phyloP scores from a whole-genome alignment of 2,888 invertebrate species.

The Platycheirus rosarum region DNA sequence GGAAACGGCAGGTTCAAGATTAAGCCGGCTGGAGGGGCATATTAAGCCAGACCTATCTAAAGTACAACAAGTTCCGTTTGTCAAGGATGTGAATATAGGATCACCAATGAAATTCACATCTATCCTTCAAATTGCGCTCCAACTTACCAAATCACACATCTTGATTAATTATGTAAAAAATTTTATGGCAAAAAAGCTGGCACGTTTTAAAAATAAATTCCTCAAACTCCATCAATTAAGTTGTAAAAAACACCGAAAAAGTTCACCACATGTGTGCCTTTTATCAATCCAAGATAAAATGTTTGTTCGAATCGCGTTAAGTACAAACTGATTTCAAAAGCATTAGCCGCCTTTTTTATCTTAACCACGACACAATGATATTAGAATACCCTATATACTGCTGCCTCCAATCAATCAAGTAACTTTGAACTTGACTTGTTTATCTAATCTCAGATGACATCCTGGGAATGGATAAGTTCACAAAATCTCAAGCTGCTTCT shows the following conservation, averaged over 20 bases:
- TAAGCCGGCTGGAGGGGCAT: no score
- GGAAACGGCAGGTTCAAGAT: no score
- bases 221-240: no score
- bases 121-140: no score
- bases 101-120: no score
- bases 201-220: background rate
- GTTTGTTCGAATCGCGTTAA: background rate
- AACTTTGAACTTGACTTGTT: slow-evolving; percentile 28
- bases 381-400: background rate
- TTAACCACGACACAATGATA: background rate
- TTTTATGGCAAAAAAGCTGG: background rate
- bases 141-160: no score
- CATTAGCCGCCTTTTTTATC: background rate
- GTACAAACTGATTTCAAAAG: slow-evolving; percentile 1
- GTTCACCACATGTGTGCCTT: background rate
- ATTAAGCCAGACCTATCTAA: no score
- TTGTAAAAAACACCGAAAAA: no score
- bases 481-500: background rate
- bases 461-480: background rate
- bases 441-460: background rate
- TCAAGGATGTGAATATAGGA: no score
- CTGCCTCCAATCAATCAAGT: slow-evolving; percentile 1
- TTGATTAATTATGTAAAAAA: no score
- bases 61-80: no score
- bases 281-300: background rate